phyloP scores from a whole-genome alignment of 1,140 invertebrate species.

The Neoseiulus cucumeris region DNA sequence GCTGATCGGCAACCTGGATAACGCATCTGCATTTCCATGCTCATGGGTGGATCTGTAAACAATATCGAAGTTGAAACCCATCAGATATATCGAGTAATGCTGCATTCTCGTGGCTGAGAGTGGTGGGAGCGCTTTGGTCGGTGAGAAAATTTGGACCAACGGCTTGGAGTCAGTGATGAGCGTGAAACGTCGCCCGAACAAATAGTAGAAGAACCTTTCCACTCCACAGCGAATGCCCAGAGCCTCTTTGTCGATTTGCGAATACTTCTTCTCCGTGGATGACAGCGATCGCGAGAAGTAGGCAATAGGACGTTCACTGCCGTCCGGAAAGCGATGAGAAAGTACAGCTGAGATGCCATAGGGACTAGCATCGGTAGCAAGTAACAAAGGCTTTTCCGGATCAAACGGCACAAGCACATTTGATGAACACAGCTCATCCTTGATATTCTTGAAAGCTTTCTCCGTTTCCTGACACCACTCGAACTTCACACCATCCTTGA shows the following conservation, averaged over 20 bases:
- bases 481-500: slow-evolving; percentile 11
- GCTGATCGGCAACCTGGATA: too few species aligned
- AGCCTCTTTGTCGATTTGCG: slow-evolving; percentile 35
- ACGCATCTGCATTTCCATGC: slow-evolving; percentile 21
- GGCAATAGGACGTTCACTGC: slow-evolving; percentile 27
- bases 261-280: slow-evolving; percentile 30
- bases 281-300: slow-evolving; percentile 30
- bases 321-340: slow-evolving; percentile 25
- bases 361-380: slow-evolving; percentile 28
- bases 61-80: slow-evolving; percentile 25
- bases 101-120: slow-evolving; percentile 25
- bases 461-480: background rate
- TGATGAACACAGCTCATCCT: background rate
- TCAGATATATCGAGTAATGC: slow-evolving; percentile 25
- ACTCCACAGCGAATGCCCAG: slow-evolving; percentile 33
- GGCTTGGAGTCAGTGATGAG: slow-evolving; percentile 33
- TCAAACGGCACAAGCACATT: background rate
- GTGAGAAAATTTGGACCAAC: slow-evolving; percentile 29
- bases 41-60: slow-evolving; percentile 20
- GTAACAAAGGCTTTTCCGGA: background rate
- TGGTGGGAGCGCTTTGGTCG: slow-evolving; percentile 21
- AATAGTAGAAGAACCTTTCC: slow-evolving; percentile 33
- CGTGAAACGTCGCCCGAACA: slow-evolving; percentile 30
- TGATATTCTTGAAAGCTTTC: background rate
- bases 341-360: slow-evolving; percentile 32